A percentile compares a stretch with the other conserved stretches of the same genome.
Evolutionary conservation across 2,113 vertebrate genomes (phyloP).

Genomic region (Zosterops lateralis): DNA sequence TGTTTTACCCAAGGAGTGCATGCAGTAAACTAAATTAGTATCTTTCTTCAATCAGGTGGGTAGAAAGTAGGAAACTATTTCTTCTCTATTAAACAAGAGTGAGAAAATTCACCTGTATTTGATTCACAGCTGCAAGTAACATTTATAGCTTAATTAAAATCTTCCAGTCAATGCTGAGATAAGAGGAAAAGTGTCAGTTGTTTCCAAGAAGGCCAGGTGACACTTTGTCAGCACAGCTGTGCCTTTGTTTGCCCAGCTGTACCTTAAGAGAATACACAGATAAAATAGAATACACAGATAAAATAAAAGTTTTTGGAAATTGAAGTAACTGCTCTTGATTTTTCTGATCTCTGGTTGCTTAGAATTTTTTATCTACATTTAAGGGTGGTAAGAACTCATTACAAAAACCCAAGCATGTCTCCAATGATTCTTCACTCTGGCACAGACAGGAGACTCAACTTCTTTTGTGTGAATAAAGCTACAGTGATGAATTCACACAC

Average conservation of each 20-base stretch:
- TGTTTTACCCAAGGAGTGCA: background rate
- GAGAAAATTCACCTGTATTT: background rate
- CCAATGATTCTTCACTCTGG: background rate
- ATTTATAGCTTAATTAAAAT: background rate
- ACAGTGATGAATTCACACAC: background rate
- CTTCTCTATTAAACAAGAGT: background rate
- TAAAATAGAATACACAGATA: background rate
- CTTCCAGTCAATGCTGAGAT: background rate
- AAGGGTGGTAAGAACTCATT: background rate
- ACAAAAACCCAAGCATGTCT: background rate
- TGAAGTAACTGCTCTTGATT: background rate
- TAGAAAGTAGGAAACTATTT: background rate
- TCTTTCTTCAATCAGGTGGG: background rate
- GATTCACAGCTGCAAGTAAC: background rate
- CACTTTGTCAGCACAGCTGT: background rate
- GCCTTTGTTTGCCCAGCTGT: background rate
- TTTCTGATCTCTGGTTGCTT: background rate
- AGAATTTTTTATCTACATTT: background rate
- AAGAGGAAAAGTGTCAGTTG: background rate
- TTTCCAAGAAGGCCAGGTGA: background rate
- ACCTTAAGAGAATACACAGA: background rate
- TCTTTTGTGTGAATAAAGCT: background rate
- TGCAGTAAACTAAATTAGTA: background rate
- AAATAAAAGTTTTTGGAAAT: background rate
- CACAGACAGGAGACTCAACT: background rate